Conservation (phyloP, 2,888 invertebrate genomes). For the Athripsodes cinereus region DNA sequence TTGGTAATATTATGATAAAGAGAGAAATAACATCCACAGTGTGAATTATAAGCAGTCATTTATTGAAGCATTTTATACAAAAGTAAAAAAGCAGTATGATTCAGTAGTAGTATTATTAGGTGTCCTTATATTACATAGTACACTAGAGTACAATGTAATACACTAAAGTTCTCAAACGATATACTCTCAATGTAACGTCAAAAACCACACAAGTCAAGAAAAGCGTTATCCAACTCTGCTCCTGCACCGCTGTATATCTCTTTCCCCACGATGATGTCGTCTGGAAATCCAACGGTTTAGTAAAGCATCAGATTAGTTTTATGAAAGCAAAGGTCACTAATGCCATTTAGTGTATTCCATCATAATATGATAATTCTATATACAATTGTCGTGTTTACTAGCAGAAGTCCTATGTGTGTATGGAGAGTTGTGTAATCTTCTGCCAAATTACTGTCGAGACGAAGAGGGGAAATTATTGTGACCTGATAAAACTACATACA, state of each 20-base stretch:
- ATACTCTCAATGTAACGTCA: constrained; percentile 14
- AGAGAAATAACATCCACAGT: constrained; percentile 28
- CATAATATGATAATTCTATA: no score
- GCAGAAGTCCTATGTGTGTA: no score
- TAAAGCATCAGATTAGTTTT: not conserved
- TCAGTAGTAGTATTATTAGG: not conserved
- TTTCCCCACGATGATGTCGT: constrained; percentile 80
- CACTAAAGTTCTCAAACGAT: no score
- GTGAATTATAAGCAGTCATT: no score
- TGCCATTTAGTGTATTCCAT: no score
- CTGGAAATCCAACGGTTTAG: constrained; percentile 43
- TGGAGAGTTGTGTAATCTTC: no score
- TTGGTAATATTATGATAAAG: not conserved
- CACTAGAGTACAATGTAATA: no score
- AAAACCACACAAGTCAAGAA: constrained; percentile 54
- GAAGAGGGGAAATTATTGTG: no score
- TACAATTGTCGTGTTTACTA: no score
- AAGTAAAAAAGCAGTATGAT: constrained; percentile 17
- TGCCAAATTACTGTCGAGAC: no score
- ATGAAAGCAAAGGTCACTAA: not conserved
- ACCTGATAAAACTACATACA: no score
- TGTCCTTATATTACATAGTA: constrained; percentile 1
- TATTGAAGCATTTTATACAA: constrained; percentile 22
- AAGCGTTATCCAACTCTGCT: constrained; percentile 87
- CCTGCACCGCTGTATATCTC: constrained; percentile 89